Base-by-base conservation (phyloP, 2,113 vertebrate species). In the Muscicapa adusta region DNA sequence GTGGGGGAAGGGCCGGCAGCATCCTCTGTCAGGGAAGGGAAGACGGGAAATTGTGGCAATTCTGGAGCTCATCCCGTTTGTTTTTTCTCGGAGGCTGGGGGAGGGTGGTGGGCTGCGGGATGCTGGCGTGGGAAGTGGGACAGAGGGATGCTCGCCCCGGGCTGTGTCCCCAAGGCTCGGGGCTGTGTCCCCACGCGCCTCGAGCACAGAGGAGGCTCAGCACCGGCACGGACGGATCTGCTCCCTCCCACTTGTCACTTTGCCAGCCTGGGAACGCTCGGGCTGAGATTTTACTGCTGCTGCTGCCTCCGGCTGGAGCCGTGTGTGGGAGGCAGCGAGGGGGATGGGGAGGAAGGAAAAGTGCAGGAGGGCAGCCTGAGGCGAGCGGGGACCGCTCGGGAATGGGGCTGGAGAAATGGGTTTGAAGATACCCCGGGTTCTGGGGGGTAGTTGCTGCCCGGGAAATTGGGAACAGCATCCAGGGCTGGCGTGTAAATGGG, bases 251-350 rank as follows among this genome's bases (percentile, higher is more conserved):
- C 85, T 83, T 92, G 82, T 85, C 79, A 60, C 24, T 74, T 20
- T 45, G 67, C 88, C 85, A 95, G 81, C 65, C 10, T 5, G 47
- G 66, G 67, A 87, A 81, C 3, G 6, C 1, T 4, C 53, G 6
- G 77, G 84, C 73, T 77, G 86, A 77, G 87, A 20, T 92, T 80
- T 93, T 80, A 7, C 20, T 85, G n/a, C 88, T 75, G 84, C 87
- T 79, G 85, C 66, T 47, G 91, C 86, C 67, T 86, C 62, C 2
- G 40, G 58, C 84, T 91, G 84, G 73, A 74, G 74, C 50, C 38
- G 54, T 3, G 74, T 54, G 92, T 79, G 65, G 67, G 92, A 81
- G 78, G 67, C 18, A 7, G 66, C 1, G 5, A 3, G 18, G 28
- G 31, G n/a, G 42, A 47, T 72, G 54, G 92, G 63, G 23, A 80